Evolutionary conservation across 2,888 invertebrate species (phyloP).

Genomic region (Blomia tropicalis): DNA sequence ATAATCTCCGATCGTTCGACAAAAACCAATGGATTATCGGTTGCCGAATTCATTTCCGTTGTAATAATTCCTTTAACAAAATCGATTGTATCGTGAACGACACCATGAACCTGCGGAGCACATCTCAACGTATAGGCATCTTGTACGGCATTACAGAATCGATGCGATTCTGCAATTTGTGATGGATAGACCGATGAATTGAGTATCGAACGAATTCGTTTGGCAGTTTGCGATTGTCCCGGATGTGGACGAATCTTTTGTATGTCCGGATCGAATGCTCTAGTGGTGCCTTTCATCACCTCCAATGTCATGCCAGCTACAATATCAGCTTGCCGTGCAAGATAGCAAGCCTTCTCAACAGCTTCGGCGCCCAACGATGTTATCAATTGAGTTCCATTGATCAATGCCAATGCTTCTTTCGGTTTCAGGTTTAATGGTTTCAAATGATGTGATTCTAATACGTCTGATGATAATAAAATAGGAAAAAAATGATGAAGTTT

Average conservation of each 20-base stretch:
- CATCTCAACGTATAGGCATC: constrained; percentile 52
- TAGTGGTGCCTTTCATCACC: constrained; percentile 48
- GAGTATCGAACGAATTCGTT: constrained; percentile 44
- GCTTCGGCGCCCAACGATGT: constrained; percentile 49
- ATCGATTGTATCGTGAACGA: constrained; percentile 48
- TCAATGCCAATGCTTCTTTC: constrained; percentile 49
- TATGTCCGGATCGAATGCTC: constrained; percentile 48
- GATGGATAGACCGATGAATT: constrained; percentile 48
- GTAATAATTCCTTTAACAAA: constrained; percentile 46
- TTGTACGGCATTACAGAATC: constrained; percentile 48
- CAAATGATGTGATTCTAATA: constrained; percentile 44
- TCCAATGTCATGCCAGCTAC: constrained; percentile 49
- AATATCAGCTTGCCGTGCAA: constrained; percentile 48
- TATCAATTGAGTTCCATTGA: constrained; percentile 53
- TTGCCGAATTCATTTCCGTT: constrained; percentile 50
- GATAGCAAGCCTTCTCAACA: constrained; percentile 44
- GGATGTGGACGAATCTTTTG: constrained; percentile 47
- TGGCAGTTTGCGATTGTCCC: constrained; percentile 47
- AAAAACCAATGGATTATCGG: constrained; percentile 49
- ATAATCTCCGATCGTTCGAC: constrained; percentile 46
- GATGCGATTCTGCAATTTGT: constrained; percentile 49
- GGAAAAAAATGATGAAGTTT: too few relatives aligned
- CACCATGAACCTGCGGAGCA: constrained; percentile 50
- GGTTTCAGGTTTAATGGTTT: constrained; percentile 44
- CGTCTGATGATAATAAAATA: constrained; percentile 33